These are phyloP conservation scores for Carlito syrichta DNA, from an alignment of 2,113 vertebrate species.

Conservation along the genomic window DNA sequence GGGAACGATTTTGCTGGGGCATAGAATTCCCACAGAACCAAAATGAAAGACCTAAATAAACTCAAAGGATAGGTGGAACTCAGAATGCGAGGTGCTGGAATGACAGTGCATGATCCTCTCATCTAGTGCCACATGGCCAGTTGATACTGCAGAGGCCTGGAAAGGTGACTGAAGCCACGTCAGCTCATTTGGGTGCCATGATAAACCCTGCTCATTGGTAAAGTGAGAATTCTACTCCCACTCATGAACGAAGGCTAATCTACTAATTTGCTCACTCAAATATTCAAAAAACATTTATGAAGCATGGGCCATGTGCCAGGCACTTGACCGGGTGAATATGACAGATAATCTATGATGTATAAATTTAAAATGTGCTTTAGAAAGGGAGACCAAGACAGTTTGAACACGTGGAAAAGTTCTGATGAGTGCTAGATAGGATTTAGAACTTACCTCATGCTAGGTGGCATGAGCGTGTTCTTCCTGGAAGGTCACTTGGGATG, in stretches of 20 bases:
- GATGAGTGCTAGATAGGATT: not conserved
- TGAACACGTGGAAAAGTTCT: no score
- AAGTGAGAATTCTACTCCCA: not conserved
- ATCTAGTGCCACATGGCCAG: not conserved
- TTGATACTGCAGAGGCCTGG: not conserved
- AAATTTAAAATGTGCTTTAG: not conserved
- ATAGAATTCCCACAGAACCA: not conserved
- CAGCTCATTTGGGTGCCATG: no score
- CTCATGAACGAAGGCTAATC: not conserved
- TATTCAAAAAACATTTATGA: not conserved
- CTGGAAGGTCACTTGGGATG: not conserved
- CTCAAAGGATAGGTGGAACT: no score
- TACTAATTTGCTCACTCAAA: not conserved
- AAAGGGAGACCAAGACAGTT: no score
- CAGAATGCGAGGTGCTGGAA: not conserved
- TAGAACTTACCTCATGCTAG: not conserved
- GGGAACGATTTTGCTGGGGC: not conserved
- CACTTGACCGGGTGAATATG: not conserved
- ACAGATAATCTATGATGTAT: not conserved
- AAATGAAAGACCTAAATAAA: not conserved
- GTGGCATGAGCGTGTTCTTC: not conserved
- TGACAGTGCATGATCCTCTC: not conserved
- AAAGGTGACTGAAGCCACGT: not conserved
- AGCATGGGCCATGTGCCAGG: not conserved
- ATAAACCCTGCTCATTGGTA: no score